Evolutionary conservation across 2,888 invertebrate genomes (phyloP).

Genomic region (Yponomeuta malinellus): DNA sequence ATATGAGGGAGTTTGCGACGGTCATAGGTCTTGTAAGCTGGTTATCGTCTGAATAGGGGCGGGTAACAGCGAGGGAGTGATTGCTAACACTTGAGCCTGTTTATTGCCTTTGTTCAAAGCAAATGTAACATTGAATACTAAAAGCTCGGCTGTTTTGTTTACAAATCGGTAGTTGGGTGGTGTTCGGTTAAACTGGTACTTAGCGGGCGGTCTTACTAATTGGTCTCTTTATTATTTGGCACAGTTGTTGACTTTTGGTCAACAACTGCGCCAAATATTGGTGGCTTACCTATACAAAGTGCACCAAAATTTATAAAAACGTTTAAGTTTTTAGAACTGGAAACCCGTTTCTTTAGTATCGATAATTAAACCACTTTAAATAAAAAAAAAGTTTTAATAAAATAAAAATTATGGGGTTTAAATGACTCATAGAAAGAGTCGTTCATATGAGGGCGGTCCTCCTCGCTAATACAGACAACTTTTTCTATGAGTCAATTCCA

Average conservation of each 20-base stretch:
- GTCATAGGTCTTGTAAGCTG: not conserved
- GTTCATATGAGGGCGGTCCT: too few species aligned
- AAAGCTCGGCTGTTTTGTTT: not conserved
- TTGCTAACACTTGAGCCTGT: slow-evolving; percentile 8
- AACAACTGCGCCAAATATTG: too few species aligned
- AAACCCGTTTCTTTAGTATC: too few species aligned
- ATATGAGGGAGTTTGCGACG: not conserved
- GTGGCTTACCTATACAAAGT: too few species aligned
- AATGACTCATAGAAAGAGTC: too few species aligned
- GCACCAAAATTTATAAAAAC: too few species aligned
- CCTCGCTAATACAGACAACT: too few species aligned
- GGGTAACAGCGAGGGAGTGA: slow-evolving; percentile 2
- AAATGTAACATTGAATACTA: slow-evolving; percentile 1
- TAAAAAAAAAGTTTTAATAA: too few species aligned
- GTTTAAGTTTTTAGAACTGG: too few species aligned
- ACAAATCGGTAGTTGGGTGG: slow-evolving; percentile 1
- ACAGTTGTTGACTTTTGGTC: not conserved
- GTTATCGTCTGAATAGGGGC: not conserved
- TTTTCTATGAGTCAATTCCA: too few species aligned
- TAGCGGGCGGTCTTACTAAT: slow-evolving; percentile 47
- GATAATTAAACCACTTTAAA: too few species aligned
- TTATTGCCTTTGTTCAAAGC: not conserved
- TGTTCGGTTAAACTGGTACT: slow-evolving; percentile 16
- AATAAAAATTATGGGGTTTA: too few species aligned
- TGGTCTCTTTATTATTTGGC: slow-evolving; percentile 31